A percentile compares a stretch with the other conserved stretches of the same genome.
Evolutionary conservation across 2,797 vertebrate species (phyloP).

Genomic region (Hyperoplus lanceolatus): DNA sequence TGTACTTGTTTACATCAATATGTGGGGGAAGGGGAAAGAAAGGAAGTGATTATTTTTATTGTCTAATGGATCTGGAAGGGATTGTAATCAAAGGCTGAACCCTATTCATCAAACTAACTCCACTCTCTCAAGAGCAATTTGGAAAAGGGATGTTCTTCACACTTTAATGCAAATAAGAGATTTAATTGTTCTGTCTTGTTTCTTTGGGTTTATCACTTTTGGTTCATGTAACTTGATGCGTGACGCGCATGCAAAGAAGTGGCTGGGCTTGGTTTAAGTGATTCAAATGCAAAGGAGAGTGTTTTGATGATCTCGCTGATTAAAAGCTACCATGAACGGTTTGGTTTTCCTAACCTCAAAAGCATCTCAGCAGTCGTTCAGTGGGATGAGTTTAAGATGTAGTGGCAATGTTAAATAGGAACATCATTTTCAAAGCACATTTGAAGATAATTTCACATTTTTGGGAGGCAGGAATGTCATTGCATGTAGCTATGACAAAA

Average conservation of each 20-base stretch:
- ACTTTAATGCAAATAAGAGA: conserved; percentile 49
- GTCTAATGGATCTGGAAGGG: conserved; percentile 68
- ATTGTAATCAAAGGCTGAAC: conserved; percentile 72
- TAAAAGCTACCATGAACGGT: conserved; percentile 38
- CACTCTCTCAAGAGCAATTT: conserved; percentile 62
- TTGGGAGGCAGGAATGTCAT: no score
- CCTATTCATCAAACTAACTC: conserved; percentile 58
- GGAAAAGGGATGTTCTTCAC: conserved; percentile 48
- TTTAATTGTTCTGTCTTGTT: conserved; percentile 39
- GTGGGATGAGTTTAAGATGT: conserved; percentile 15
- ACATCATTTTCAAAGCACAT: conserved; percentile 8
- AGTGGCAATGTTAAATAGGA: conserved; percentile 15
- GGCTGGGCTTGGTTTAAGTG: conserved; percentile 15
- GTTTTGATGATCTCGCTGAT: conserved; percentile 23
- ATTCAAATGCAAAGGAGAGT: background rate
- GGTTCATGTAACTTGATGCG: conserved; percentile 25
- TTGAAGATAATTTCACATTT: conserved; percentile 7
- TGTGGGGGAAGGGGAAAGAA: conserved; percentile 48
- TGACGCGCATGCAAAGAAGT: conserved; percentile 15
- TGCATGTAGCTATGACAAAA: no score
- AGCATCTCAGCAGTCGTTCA: conserved; percentile 29
- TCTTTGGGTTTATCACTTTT: conserved; percentile 35
- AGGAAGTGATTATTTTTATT: conserved; percentile 69
- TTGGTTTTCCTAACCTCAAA: conserved; percentile 38
- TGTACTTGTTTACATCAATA: conserved; percentile 64